Evolutionary conservation across 2,113 vertebrate species (phyloP).

Genomic region (Dicentrarchus labrax): DNA sequence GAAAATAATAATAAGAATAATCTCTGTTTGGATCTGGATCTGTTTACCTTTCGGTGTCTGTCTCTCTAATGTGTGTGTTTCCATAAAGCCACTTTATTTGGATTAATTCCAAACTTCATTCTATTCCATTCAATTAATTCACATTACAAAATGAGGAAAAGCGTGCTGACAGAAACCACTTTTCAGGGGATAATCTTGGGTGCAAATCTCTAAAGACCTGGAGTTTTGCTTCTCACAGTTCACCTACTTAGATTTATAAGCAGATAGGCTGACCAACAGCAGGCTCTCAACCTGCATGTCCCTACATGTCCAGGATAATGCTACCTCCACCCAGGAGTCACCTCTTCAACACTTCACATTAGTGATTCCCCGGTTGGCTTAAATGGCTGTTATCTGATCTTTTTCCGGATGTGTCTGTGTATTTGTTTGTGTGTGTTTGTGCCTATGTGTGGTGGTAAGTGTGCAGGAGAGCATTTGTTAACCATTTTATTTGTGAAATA

Average conservation of each 20-base stretch:
- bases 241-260: conserved; percentile 56
- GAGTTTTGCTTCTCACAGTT: conserved; percentile 37
- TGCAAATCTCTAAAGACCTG: conserved; percentile 43
- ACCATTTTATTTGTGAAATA: neutral
- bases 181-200: conserved; percentile 37
- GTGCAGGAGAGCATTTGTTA: neutral
- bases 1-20: too few relatives aligned
- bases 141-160: neutral
- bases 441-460: neutral
- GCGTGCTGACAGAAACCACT: neutral
- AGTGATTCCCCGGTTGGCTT: conserved; percentile 47
- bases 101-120: neutral
- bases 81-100: neutral
- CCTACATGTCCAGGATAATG: conserved; percentile 65
- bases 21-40: neutral
- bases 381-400: conserved; percentile 53
- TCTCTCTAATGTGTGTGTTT: too few relatives aligned
- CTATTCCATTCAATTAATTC: neutral
- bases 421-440: conserved; percentile 10
- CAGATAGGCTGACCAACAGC: conserved; percentile 73
- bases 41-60: too few relatives aligned
- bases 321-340: conserved; percentile 30
- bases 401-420: conserved; percentile 21
- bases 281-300: conserved; percentile 61
- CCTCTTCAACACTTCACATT: conserved; percentile 67